Evolutionary conservation across 23 tunicate genomes (phyloP), one percentile per base, ranked within the genome.

Genomic region (Diplosoma virens): DNA sequence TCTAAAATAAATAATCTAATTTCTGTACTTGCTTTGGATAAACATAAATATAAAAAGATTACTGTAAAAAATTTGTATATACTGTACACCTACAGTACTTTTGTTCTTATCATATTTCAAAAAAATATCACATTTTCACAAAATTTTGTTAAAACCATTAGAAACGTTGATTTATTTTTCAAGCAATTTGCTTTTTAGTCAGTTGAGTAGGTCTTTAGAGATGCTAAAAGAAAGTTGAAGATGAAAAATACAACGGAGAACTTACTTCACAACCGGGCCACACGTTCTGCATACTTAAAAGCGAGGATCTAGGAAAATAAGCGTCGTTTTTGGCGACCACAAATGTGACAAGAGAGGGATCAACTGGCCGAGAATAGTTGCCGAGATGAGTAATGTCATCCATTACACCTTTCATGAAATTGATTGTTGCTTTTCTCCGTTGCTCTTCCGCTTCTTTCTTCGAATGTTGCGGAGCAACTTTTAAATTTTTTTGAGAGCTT

Each of bases 251-350:
- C n/a, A 71, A 75, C n/a, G 36, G n/a, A 28, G 25, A 34, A 24
- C 77, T 25, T 24, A 93, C 98, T 82, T 86, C 78, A 54, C 94
- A 86, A 30, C 94, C 98, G 25, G 98, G 98, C 98, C 98, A 93
- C 18, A 93, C 71, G 36, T 82, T 61, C 5, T 63, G 33, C 94
- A 93, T 87, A 16, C 82, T 82, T 47, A 37, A 61, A 25, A 93
- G 55, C 0, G 41, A 45, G 21, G 73, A 41, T 45, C 52, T 67
- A 18, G 98, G 94, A 67, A 92, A 93, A 58, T 86, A 93, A 22
- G 94, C 94, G 34, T 93, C 98, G 0, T 88, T 80, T 32, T 79
- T 87, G 5, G 86, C 98, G 0, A 93, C 50, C 29, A 93, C 98
- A 66, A 86, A 93, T 32, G 94, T 86, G 1, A 70, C 88, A 28